These are phyloP conservation scores for Mustelus asterias DNA, from an alignment of 2,113 vertebrate species.

Conservation along the genomic window DNA sequence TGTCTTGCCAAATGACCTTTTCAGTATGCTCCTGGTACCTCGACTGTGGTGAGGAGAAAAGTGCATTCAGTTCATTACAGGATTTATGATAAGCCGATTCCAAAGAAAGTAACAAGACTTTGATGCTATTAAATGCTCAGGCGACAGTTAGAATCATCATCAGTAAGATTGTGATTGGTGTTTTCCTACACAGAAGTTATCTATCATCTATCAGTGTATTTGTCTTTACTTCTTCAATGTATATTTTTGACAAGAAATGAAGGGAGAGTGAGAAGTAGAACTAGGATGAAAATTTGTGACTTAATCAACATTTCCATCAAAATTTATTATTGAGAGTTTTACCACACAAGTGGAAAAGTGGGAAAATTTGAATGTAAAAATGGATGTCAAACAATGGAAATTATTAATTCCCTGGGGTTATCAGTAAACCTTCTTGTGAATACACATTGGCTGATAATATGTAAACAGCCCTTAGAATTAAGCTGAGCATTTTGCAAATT, in stretches of 20 bases:
- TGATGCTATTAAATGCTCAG: background rate
- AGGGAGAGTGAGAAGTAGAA: background rate
- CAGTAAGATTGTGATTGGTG: background rate
- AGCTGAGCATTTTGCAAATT: background rate
- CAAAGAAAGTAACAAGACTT: background rate
- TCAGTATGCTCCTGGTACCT: background rate
- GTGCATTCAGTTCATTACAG: background rate
- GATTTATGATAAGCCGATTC: background rate
- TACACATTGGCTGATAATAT: background rate
- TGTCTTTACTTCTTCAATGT: background rate
- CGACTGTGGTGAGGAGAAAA: background rate
- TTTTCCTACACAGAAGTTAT: background rate
- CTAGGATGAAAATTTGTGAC: background rate
- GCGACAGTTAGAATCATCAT: background rate
- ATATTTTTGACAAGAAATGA: background rate
- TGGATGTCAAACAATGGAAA: background rate
- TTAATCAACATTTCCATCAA: background rate
- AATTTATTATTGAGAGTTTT: background rate
- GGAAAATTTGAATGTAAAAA: background rate
- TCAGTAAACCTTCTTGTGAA: background rate
- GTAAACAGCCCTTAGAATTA: background rate
- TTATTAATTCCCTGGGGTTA: background rate
- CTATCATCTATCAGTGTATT: background rate
- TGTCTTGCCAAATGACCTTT: conserved; percentile 8
- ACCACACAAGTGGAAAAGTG: background rate